Evolutionary conservation across 2,888 invertebrate genomes (phyloP).

Genomic region (Perizoma affinitatum): DNA sequence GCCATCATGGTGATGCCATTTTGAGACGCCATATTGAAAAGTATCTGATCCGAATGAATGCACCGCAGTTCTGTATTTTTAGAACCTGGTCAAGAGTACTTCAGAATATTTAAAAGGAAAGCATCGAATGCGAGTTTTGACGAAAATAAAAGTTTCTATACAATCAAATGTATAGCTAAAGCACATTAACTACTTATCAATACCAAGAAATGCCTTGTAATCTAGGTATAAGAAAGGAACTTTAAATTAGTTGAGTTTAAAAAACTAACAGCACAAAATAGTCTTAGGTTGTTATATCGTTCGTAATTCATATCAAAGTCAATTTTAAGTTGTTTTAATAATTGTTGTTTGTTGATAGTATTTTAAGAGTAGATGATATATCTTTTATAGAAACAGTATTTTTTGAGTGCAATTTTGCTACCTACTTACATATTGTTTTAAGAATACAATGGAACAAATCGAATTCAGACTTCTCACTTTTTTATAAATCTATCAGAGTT

Average conservation of each 20-base stretch:
- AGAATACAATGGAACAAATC: conserved; percentile 12
- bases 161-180: background rate
- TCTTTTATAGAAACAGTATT: conserved; percentile 64
- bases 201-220: conserved; percentile 36
- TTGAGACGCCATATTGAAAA: conserved; percentile 17
- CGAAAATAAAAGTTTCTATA: conserved; percentile 5
- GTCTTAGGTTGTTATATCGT: conserved; percentile 50
- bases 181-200: background rate
- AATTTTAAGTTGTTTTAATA: conserved; percentile 55
- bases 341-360: conserved; percentile 57
- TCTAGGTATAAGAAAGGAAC: conserved; percentile 7
- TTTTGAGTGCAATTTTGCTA: conserved; percentile 72
- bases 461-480: background rate
- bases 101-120: conserved; percentile 4
- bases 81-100: conserved; percentile 1
- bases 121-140: conserved; percentile 16
- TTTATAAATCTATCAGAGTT: too few relatives aligned
- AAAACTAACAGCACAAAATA: conserved; percentile 39
- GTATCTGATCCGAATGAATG: conserved; percentile 1
- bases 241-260: conserved; percentile 27
- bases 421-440: conserved; percentile 29
- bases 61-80: background rate
- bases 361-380: conserved; percentile 51
- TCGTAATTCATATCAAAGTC: conserved; percentile 49
- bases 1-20: conserved; percentile 31